Percentiles rank a stretch among this genome's conserved stretches.
Evolutionary conservation across 2,113 vertebrate genomes (phyloP).

Genomic region (Campylorhamphus procurvoides): DNA sequence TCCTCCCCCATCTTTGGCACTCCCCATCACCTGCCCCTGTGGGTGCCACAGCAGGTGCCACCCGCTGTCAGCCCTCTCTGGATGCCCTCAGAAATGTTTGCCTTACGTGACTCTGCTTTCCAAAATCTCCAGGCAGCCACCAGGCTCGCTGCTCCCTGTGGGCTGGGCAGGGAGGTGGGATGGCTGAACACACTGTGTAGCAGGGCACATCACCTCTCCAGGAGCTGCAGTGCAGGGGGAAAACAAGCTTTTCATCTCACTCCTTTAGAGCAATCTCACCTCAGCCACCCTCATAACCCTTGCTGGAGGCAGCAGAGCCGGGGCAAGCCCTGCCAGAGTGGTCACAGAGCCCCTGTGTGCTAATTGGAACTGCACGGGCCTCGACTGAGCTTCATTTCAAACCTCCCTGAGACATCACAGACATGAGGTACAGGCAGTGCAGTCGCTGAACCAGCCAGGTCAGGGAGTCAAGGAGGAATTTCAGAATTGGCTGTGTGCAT

Average conservation of each 20-base stretch:
- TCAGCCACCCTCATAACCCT: neutral
- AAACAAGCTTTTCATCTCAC: neutral
- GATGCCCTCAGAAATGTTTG: neutral
- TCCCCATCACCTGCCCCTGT: neutral
- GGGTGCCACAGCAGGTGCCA: neutral
- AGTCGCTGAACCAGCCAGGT: neutral
- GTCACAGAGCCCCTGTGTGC: neutral
- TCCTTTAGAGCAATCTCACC: neutral
- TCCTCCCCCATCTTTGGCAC: neutral
- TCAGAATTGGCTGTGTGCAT: neutral
- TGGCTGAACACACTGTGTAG: rapidly evolving
- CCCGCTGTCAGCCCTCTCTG: neutral
- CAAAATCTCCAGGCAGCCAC: neutral
- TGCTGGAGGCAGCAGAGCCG: neutral
- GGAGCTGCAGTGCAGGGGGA: neutral
- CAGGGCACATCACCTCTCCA: neutral
- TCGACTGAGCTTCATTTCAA: neutral
- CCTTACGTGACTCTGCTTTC: neutral
- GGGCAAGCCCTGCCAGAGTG: neutral
- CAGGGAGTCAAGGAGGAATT: neutral
- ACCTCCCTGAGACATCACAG: neutral
- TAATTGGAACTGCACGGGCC: neutral
- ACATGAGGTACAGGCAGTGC: neutral
- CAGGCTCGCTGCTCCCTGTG: neutral
- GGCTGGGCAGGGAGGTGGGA: neutral